A percentile compares a stretch with the other conserved stretches of the same genome.
phyloP scores from a whole-genome alignment of 2,113 vertebrate genomes.

The Syngnathus typhle region DNA sequence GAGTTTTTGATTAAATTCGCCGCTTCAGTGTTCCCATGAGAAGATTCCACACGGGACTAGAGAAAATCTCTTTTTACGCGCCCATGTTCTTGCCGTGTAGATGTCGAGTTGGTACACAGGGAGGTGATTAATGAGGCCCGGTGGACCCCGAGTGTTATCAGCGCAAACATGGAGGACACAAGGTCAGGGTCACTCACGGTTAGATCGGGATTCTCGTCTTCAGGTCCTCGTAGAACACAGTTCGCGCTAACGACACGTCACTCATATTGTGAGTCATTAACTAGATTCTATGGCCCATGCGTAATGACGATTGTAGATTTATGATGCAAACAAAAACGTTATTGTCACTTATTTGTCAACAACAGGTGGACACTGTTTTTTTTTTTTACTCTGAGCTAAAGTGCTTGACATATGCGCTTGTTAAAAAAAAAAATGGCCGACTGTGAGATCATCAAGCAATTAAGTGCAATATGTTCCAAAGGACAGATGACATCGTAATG shows the following conservation, averaged over 20 bases:
- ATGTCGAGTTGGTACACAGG: constrained; percentile 4
- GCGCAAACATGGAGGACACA: constrained; percentile 30
- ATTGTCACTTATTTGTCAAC: background rate
- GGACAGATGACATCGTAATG: constrained; percentile 45
- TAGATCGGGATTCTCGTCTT: constrained; percentile 27
- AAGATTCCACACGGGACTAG: background rate
- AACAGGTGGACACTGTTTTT: constrained; percentile 2
- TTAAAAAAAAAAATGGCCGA: constrained; percentile 44
- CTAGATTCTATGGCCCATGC: background rate
- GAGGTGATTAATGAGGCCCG: constrained; percentile 37
- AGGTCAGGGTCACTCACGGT: constrained; percentile 10
- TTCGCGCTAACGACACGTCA: constrained; percentile 10
- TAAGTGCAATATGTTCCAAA: constrained; percentile 61
- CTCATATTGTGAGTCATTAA: background rate
- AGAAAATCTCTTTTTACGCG: background rate
- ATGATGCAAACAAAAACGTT: background rate
- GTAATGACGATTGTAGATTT: background rate
- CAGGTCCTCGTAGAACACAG: constrained; percentile 5
- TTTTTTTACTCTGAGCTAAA: background rate
- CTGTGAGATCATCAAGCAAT: constrained; percentile 52
- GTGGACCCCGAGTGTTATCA: constrained; percentile 38
- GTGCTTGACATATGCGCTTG: constrained; percentile 41
- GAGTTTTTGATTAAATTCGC: too few species aligned
- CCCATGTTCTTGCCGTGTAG: background rate
- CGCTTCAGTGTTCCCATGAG: background rate